These are phyloP conservation scores for Paraescarpia echinospica DNA, from an alignment of 1,140 invertebrate species.

Conservation along the genomic window DNA sequence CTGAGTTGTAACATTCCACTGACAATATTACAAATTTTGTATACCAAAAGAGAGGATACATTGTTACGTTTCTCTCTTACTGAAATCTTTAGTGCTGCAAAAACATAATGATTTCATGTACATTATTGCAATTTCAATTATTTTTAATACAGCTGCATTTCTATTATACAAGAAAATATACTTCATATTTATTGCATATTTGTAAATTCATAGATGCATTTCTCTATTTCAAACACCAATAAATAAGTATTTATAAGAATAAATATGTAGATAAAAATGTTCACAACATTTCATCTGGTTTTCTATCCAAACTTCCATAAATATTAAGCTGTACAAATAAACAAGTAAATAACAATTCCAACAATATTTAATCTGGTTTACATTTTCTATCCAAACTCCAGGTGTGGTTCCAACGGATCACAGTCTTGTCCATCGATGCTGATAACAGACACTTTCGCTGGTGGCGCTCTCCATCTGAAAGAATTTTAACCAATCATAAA, in stretches of 20 bases:
- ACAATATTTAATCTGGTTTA: constrained; percentile 26
- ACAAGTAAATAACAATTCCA: too few species aligned
- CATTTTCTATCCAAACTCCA: constrained; percentile 80
- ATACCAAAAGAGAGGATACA: not conserved
- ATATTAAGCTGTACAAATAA: too few species aligned
- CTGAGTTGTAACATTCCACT: not conserved
- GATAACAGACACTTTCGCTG: constrained; percentile 70
- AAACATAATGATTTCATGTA: not conserved
- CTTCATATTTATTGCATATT: too few species aligned
- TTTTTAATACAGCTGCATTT: not conserved
- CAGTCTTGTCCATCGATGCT: constrained; percentile 89
- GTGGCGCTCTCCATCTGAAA: constrained; percentile 11
- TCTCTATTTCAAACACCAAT: not conserved
- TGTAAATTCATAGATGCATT: not conserved
- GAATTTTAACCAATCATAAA: not conserved
- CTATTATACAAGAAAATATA: constrained; percentile 13
- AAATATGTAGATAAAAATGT: not conserved
- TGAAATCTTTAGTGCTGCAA: not conserved
- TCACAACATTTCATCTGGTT: too few species aligned
- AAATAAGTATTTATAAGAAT: not conserved
- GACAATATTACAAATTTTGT: not conserved
- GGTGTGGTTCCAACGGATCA: constrained; percentile 83
- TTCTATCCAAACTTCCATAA: too few species aligned
- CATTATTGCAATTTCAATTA: not conserved
- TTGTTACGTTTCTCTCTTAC: not conserved